Base-by-base conservation (phyloP, 1,140 invertebrate species). In the Scaptodrosophila lebanonensis region DNA sequence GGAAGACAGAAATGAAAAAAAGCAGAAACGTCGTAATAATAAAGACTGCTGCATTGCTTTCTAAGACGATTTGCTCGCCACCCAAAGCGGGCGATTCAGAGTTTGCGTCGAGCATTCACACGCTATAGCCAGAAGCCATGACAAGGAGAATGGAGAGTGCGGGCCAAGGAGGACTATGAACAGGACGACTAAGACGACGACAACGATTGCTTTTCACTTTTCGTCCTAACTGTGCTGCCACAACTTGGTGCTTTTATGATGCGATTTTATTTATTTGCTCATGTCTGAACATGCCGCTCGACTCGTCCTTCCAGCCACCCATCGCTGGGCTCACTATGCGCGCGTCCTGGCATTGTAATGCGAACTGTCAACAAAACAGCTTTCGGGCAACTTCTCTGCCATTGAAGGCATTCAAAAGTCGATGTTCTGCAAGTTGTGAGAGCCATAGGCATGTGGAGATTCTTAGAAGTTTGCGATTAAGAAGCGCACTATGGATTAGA, bases 251-350 rank as follows among this genome's bases (percentile, higher is more conserved):
- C 43, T 68, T 75, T 75, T 75, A 75, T 76, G 70, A 75, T 75
- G 61, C 71, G 71, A 76, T 76, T 75, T 75, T 75, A 77, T 76
- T 76, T 76, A 76, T 76, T 76, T 76, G 67, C 65, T 53, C 70
- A 45, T 62, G 64, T 45, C 54, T 39, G 48, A 57, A 18, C 17
- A 42, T 25, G 22, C 3, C 22, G 22, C 8, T 25, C 48, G 33
- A 36, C 43, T 17, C 18, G 7, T 25, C 2, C 38, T 15, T 2
- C 30, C 42, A 29, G 61, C 50, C 67, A n/a, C 47, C 27, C 40
- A 42, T 38, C 43, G 32, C 49, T 49, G 69, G 42, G 64, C 27
- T 53, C 22, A 25, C 22, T 25, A 25, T n/a, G n/a, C 3, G 56
- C 70, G 70, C 71, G 61, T 77, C 66, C 62, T 66, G 56, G 56